Evolutionary conservation across 2,888 invertebrate species (phyloP).

Genomic region (Ochropacha duplaris): DNA sequence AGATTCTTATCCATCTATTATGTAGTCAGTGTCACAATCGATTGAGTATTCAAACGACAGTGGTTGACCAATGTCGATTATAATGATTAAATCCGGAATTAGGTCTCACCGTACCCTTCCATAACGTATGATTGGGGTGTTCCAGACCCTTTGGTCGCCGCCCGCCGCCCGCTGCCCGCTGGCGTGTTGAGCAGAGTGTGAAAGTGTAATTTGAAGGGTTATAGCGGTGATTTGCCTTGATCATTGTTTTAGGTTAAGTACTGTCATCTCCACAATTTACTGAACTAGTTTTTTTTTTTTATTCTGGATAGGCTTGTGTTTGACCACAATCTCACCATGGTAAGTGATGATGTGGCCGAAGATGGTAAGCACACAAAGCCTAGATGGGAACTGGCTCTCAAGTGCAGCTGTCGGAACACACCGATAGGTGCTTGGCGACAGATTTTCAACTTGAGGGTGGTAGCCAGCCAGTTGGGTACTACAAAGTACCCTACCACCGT

Average conservation of each 20-base stretch:
- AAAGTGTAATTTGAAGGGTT: conserved; percentile 4
- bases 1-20: not conserved
- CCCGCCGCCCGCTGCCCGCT: conserved; percentile 21
- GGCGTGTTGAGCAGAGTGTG: conserved; percentile 29
- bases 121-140: conserved; percentile 43
- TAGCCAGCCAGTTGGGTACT: too few relatives aligned
- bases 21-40: conserved; percentile 18
- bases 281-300: not conserved
- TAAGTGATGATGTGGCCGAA: too few relatives aligned
- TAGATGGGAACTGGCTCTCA: too few relatives aligned
- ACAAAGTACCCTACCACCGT: too few relatives aligned
- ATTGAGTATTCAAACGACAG: conserved; percentile 7
- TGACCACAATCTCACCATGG: too few relatives aligned
- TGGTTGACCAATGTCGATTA: conserved; percentile 39
- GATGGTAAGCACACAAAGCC: too few relatives aligned
- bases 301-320: not conserved
- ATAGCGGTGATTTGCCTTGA: not conserved
- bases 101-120: conserved; percentile 19
- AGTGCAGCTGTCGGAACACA: too few relatives aligned
- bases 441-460: too few relatives aligned
- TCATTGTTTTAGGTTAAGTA: not conserved
- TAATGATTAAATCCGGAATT: conserved; percentile 53
- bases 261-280: not conserved
- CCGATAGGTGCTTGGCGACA: too few relatives aligned
- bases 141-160: conserved; percentile 24